phyloP scores from a whole-genome alignment of 1,140 invertebrate genomes.

The Hylaeus anthracinus region DNA sequence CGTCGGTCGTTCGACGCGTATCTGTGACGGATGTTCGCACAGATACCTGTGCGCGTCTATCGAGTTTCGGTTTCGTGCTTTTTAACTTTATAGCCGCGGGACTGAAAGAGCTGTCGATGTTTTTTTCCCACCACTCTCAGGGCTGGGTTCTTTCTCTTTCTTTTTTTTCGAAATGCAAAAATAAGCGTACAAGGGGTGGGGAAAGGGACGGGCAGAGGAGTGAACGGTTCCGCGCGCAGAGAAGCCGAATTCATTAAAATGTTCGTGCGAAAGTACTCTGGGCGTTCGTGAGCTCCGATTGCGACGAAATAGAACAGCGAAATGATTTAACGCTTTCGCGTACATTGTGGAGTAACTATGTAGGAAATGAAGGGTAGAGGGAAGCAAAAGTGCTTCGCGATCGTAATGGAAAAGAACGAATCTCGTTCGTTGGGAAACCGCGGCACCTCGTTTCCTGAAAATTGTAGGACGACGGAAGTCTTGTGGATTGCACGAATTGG shows the following conservation, averaged over 20 bases:
- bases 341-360: background rate
- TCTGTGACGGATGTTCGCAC: conserved; percentile 48
- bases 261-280: conserved; percentile 20
- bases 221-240: conserved; percentile 11
- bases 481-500: background rate
- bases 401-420: background rate
- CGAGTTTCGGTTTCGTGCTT: conserved; percentile 54
- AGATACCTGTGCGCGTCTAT: conserved; percentile 40
- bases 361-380: background rate
- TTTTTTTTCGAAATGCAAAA: conserved; percentile 17
- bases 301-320: conserved; percentile 19
- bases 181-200: conserved; percentile 18
- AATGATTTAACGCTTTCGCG: conserved; percentile 32
- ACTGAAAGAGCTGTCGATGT: conserved; percentile 27
- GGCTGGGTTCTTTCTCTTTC: background rate
- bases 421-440: background rate
- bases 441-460: background rate
- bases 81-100: conserved; percentile 55
- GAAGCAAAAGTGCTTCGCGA: conserved; percentile 1
- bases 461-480: background rate
- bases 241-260: conserved; percentile 39
- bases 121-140: background rate
- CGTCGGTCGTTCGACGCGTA: conserved; percentile 36
- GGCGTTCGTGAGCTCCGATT: conserved; percentile 20
- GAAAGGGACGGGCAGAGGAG: conserved; percentile 5